Evolutionary conservation across 2,113 vertebrate species (phyloP).

Genomic region (Blennius ocellaris): DNA sequence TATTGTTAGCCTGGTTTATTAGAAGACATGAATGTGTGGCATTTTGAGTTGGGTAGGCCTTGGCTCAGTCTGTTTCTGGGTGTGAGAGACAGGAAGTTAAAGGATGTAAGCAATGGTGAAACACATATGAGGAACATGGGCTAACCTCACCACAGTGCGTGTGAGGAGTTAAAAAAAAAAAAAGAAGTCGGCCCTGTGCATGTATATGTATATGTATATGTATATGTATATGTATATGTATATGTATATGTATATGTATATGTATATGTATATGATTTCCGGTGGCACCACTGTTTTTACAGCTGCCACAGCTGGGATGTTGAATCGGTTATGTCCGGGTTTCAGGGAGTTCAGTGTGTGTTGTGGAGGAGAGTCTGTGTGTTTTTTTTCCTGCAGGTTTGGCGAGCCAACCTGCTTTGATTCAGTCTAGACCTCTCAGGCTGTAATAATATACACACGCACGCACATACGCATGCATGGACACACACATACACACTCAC

Average conservation of each 20-base stretch:
- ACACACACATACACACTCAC: slow-evolving; percentile 9
- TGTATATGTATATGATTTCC: slow-evolving; percentile 37
- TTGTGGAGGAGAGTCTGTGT: slow-evolving; percentile 46
- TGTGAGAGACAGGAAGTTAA: slow-evolving; percentile 67
- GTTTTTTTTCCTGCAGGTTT: slow-evolving; percentile 17
- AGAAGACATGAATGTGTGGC: slow-evolving; percentile 54
- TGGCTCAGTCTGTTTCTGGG: slow-evolving; percentile 37
- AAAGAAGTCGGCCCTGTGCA: not conserved
- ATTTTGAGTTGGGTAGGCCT: slow-evolving; percentile 48
- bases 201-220: slow-evolving; percentile 5
- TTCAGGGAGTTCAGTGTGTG: slow-evolving; percentile 37
- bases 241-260: slow-evolving; percentile 1
- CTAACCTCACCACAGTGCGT: slow-evolving; percentile 46
- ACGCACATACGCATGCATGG: not conserved
- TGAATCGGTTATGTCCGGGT: slow-evolving; percentile 58
- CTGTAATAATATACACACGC: slow-evolving; percentile 36
- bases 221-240: slow-evolving; percentile 33
- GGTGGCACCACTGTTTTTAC: slow-evolving; percentile 65
- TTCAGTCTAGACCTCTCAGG: slow-evolving; percentile 55
- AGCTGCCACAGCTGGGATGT: slow-evolving; percentile 77
- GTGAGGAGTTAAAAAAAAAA: slow-evolving; percentile 8
- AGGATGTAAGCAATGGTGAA: slow-evolving; percentile 44
- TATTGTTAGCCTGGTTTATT: slow-evolving; percentile 66
- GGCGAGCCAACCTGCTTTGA: slow-evolving; percentile 50
- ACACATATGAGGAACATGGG: slow-evolving; percentile 60